Evolutionary conservation across 30 jellyfish, hydroid and myxozoan species (phyloP).

Genomic region (Chironex yamaguchii): DNA sequence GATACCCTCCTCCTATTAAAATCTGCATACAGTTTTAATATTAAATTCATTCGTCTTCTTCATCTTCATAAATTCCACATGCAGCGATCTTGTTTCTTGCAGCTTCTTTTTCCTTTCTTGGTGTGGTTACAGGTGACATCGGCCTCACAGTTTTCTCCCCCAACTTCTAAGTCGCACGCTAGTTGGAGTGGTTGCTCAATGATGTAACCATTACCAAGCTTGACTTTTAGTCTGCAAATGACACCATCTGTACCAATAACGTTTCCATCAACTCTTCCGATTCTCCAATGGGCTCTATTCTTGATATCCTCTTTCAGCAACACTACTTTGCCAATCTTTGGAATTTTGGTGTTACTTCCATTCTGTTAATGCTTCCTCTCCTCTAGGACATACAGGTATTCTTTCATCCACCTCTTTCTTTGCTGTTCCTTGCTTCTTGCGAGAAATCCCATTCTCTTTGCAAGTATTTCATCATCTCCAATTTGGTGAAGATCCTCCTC

Average conservation of each 20-base stretch:
- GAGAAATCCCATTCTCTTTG: slow-evolving; percentile 15
- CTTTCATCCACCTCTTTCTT: slow-evolving; percentile 14
- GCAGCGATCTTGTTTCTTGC: too few relatives aligned
- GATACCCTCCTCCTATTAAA: too few relatives aligned
- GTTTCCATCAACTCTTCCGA: slow-evolving; percentile 54
- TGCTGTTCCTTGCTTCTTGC: slow-evolving; percentile 34
- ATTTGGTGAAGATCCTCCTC: slow-evolving; percentile 8
- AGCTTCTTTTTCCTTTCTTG: too few relatives aligned
- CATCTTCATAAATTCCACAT: too few relatives aligned
- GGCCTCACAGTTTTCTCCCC: too few relatives aligned
- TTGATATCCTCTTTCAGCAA: slow-evolving; percentile 57
- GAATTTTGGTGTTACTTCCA: slow-evolving; percentile 13
- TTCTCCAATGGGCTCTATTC: slow-evolving; percentile 56
- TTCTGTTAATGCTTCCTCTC: too few relatives aligned
- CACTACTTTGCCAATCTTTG: slow-evolving; percentile 42
- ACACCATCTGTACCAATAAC: slow-evolving; percentile 56
- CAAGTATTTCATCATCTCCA: background rate
- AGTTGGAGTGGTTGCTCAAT: too few relatives aligned
- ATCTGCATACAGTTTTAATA: too few relatives aligned
- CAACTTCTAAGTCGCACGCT: too few relatives aligned
- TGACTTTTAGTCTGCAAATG: slow-evolving; percentile 52
- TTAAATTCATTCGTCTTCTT: too few relatives aligned
- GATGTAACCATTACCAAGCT: slow-evolving; percentile 55
- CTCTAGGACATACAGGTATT: background rate
- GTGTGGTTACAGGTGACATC: too few relatives aligned